Percentiles rank a stretch among this genome's conserved stretches.
phyloP scores from a whole-genome alignment of 2,888 invertebrate species.

The Galerucella pusilla region DNA sequence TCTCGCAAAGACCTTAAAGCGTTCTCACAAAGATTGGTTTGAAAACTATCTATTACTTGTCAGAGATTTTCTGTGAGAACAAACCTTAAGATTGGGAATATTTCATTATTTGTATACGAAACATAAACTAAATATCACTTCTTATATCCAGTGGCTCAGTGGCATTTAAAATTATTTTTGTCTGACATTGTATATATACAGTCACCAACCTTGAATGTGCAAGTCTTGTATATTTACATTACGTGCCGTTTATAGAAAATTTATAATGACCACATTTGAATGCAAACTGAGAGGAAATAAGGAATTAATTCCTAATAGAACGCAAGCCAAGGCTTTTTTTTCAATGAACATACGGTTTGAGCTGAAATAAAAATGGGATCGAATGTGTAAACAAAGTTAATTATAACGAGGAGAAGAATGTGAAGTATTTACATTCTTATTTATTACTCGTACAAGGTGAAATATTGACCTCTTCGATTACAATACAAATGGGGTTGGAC shows the following conservation, averaged over 20 bases:
- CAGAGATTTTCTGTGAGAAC: too few relatives aligned
- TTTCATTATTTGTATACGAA: too few relatives aligned
- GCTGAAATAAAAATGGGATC: background rate
- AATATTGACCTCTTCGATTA: background rate
- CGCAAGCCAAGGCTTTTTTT: constrained; percentile 11
- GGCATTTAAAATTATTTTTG: constrained; percentile 11
- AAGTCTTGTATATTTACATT: constrained; percentile 26
- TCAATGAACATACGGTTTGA: background rate
- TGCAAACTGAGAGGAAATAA: constrained; percentile 3
- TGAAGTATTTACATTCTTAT: constrained; percentile 1
- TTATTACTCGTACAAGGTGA: background rate
- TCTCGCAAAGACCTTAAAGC: too few relatives aligned
- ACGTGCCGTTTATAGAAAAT: constrained; percentile 27
- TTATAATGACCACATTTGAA: constrained; percentile 25
- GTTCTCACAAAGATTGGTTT: too few relatives aligned
- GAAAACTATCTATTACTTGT: too few relatives aligned
- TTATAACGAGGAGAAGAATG: background rate
- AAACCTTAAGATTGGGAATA: too few relatives aligned
- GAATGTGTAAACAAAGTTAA: background rate
- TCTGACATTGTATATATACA: constrained; percentile 25
- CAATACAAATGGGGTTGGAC: background rate
- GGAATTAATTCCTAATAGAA: constrained; percentile 25
- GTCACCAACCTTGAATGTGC: constrained; percentile 24
- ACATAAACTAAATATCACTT: too few relatives aligned
- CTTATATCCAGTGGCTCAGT: background rate